Evolutionary conservation across 2,797 vertebrate genomes (phyloP).

Genomic region (Pygocentrus nattereri): DNA sequence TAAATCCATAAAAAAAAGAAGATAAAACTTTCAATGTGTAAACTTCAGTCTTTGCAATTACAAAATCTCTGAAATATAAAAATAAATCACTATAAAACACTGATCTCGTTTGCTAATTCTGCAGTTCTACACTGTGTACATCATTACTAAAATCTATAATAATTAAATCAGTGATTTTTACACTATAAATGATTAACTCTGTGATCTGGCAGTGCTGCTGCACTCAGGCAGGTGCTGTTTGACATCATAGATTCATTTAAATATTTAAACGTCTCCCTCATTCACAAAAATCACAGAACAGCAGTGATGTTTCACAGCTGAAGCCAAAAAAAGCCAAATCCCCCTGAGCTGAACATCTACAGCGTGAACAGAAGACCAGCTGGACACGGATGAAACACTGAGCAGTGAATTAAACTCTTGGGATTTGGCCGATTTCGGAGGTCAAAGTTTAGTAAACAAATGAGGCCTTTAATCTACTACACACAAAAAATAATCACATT

Average conservation of each 20-base stretch:
- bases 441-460: too few species aligned
- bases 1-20: not conserved
- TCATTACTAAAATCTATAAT: not conserved
- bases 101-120: not conserved
- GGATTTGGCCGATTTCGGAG: too few species aligned
- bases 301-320: not conserved
- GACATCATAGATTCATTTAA: not conserved
- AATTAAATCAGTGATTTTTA: not conserved
- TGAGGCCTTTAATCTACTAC: too few species aligned
- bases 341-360: too few species aligned
- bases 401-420: too few species aligned
- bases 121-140: not conserved
- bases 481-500: too few species aligned
- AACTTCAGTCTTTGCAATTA: conserved; percentile 20
- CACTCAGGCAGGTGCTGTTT: too few species aligned
- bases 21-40: conserved; percentile 4
- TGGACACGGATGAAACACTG: too few species aligned
- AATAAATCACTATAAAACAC: conserved; percentile 37
- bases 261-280: not conserved
- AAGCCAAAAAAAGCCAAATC: not conserved
- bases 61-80: conserved; percentile 43
- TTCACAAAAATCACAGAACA: not conserved
- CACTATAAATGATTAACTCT: too few species aligned
- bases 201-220: not conserved
- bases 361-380: too few species aligned